Evolutionary conservation across 1,140 invertebrate genomes (phyloP).

Genomic region (Drosophila murphyi): DNA sequence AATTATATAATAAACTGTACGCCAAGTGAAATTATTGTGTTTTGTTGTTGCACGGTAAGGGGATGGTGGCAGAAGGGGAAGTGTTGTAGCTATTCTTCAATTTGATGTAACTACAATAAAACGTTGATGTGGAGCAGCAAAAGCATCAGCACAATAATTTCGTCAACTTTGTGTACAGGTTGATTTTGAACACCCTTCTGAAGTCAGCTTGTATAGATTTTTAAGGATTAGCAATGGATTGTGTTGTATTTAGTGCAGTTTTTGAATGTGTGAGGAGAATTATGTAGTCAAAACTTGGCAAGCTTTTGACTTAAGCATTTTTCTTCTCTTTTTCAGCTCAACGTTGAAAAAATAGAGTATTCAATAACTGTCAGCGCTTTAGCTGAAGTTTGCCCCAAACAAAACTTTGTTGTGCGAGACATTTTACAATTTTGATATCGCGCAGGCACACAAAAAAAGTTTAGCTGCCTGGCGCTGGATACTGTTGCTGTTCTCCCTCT

Average conservation of each 20-base stretch:
- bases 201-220: neutral
- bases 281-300: neutral
- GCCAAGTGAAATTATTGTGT: slow-evolving; percentile 76
- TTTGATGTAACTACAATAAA: slow-evolving; percentile 56
- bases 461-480: slow-evolving; percentile 19
- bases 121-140: slow-evolving; percentile 46
- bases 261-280: neutral
- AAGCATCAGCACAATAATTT: neutral
- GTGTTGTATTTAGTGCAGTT: no score
- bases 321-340: neutral
- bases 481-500: slow-evolving; percentile 4
- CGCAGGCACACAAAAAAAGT: slow-evolving; percentile 46
- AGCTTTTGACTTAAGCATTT: neutral
- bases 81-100: slow-evolving; percentile 14
- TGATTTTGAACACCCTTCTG: slow-evolving; percentile 24
- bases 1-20: slow-evolving; percentile 83
- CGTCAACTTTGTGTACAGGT: slow-evolving; percentile 42
- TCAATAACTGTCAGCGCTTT: slow-evolving; percentile 14
- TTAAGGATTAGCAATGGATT: neutral
- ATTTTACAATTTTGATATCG: slow-evolving; percentile 55
- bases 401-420: slow-evolving; percentile 50
- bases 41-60: slow-evolving; percentile 20
- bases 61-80: neutral
- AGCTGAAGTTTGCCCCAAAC: slow-evolving; percentile 8
- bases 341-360: slow-evolving; percentile 26